Evolutionary conservation across 2,888 invertebrate genomes (phyloP).

Genomic region (Apamea monoglypha): DNA sequence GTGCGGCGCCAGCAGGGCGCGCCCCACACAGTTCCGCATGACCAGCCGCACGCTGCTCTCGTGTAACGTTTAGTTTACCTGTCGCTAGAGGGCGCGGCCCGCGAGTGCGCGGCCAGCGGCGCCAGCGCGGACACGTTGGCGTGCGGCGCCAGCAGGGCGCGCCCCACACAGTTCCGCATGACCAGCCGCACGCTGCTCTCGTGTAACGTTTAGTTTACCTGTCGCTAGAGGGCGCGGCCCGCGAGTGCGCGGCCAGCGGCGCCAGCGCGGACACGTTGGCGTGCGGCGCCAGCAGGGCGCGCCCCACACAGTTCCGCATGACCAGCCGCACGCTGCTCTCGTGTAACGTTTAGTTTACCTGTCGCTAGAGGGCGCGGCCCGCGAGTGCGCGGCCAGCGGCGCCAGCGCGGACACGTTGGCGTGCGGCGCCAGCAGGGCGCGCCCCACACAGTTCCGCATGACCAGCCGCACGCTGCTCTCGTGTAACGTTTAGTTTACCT

Average conservation of each 20-base stretch:
- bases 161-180: conserved; percentile 69
- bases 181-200: no score
- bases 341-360: conserved; percentile 65
- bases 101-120: conserved; percentile 68
- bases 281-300: conserved; percentile 80
- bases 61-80: conserved; percentile 65
- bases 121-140: conserved; percentile 75
- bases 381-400: conserved; percentile 68
- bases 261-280: conserved; percentile 75
- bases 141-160: conserved; percentile 80
- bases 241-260: conserved; percentile 68
- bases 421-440: conserved; percentile 80
- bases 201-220: conserved; percentile 65
- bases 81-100: conserved; percentile 65
- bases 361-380: conserved; percentile 65
- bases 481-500: conserved; percentile 66
- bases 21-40: conserved; percentile 69
- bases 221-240: conserved; percentile 65
- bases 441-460: conserved; percentile 69
- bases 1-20: conserved; percentile 80
- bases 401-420: conserved; percentile 75
- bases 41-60: no score
- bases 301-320: conserved; percentile 69
- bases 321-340: no score
- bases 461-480: no score